These are phyloP conservation scores for Heterotilapia buettikoferi DNA, from an alignment of 2,113 vertebrate species.

Conservation along the genomic window DNA sequence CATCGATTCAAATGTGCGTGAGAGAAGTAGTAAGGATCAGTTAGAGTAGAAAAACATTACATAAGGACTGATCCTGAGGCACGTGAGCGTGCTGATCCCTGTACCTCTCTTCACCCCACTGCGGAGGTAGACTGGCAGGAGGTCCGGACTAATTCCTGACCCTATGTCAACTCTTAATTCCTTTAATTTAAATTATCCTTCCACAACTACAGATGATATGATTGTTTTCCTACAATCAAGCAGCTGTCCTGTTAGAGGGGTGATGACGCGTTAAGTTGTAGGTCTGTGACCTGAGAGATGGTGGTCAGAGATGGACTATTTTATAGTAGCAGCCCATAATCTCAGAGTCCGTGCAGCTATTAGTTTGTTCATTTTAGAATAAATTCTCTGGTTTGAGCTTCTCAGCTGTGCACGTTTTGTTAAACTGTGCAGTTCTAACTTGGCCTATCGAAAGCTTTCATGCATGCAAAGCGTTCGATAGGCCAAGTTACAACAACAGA, in stretches of 20 bases:
- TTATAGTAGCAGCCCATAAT: neutral
- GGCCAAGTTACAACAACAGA: neutral
- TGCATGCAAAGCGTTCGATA: neutral
- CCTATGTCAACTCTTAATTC: neutral
- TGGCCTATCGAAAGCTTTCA: neutral
- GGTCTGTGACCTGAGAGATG: neutral
- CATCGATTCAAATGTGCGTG: neutral
- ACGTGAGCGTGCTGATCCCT: neutral
- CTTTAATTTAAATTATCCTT: neutral
- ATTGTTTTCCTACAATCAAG: neutral
- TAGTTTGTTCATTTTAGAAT: neutral
- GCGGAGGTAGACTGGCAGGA: neutral
- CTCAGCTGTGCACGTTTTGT: neutral
- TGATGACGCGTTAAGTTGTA: neutral
- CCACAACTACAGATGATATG: neutral
- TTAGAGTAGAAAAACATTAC: neutral
- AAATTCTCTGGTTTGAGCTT: neutral
- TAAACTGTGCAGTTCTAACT: neutral
- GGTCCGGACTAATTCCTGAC: neutral
- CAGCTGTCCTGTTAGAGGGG: neutral
- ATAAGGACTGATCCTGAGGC: neutral
- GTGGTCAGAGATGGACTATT: neutral
- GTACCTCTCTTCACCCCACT: neutral
- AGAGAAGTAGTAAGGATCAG: neutral
- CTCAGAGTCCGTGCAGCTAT: neutral